Evolutionary conservation across 2,888 invertebrate species (phyloP), one percentile per base, ranked within the genome.

Genomic region (Thymelicus lineola): DNA sequence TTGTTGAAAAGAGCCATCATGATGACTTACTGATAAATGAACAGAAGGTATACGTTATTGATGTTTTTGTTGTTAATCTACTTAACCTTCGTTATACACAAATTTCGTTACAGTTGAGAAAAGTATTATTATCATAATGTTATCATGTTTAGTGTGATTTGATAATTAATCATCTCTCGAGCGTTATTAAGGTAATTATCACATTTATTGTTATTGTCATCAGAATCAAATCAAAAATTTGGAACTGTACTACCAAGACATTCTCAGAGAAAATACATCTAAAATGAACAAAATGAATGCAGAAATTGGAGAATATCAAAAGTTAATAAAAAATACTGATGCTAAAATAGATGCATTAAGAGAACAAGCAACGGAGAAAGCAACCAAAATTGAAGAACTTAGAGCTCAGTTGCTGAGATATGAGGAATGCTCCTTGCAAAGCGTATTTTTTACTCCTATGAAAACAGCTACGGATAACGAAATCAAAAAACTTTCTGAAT

Each of bases 1-100:
- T 96, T 72, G 91, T 95, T 36, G 95, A 96, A 73, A 96, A 96
- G 80, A 94, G 95, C 67, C 94, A 93, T 45, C 95, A 94, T 75
- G 96, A 96, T 76, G 95, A 96, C 75, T 86, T 95, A 67, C 88
- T 96, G 42, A 94, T 97, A 28, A 93, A 94, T 71, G 94, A 95
- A 38, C 93, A 97, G 74, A 94, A 95, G 73, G 96, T 96, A 70
- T 83, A 84, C 76, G 58, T 58, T 50, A 15, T 14, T 15, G 28
- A 28, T 28, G 28, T 28, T 28, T 5, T 28, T 28, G 5, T 28
- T 28, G 28, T 28, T 28, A 28, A 28, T 28, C 28, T 28, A 28
- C 28, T 28, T 28, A 28, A 28, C 28, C 28, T 28, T 5, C 4
- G 28, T 28, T n/a, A 28, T 28, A 28, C 28, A 28, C 28, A 28